These are phyloP conservation scores for Galeopterus variegatus DNA, from an alignment of 2,113 vertebrate species.

Conservation along the genomic window DNA sequence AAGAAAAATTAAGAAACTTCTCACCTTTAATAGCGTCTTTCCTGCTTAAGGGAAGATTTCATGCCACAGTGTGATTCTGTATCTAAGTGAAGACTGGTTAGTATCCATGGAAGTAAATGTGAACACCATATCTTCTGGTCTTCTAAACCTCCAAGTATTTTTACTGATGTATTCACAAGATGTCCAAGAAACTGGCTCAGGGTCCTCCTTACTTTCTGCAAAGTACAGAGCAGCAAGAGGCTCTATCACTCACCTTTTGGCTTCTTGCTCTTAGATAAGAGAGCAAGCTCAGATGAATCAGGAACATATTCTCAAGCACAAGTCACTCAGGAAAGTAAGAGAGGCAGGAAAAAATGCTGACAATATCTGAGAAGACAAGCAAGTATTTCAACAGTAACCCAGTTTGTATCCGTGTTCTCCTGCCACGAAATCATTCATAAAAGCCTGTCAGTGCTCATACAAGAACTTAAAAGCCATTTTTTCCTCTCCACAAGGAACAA, in stretches of 20 bases:
- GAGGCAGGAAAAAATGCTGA: background rate
- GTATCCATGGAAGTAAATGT: background rate
- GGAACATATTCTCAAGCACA: background rate
- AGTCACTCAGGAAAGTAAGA: background rate
- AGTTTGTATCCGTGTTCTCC: background rate
- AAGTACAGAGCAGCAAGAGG: slow-evolving; percentile 50
- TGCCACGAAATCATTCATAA: background rate
- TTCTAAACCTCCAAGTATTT: background rate
- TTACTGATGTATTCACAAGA: background rate
- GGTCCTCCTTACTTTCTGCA: slow-evolving; percentile 25
- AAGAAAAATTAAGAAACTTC: slow-evolving; percentile 26
- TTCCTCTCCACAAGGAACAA: background rate
- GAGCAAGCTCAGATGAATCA: background rate
- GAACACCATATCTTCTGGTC: background rate
- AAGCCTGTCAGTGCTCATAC: background rate
- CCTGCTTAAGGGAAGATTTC: background rate
- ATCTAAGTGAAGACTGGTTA: background rate
- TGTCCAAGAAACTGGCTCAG: background rate
- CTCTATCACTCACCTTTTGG: background rate
- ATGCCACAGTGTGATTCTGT: background rate
- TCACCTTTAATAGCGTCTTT: slow-evolving; percentile 71
- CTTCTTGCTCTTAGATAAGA: slow-evolving; percentile 46
- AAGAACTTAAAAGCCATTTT: background rate
- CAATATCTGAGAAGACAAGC: slow-evolving; percentile 1
- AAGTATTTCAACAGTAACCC: slow-evolving; percentile 1